These are phyloP conservation scores for Scomber scombrus DNA, from an alignment of 2,113 vertebrate genomes.

Conservation along the genomic window DNA sequence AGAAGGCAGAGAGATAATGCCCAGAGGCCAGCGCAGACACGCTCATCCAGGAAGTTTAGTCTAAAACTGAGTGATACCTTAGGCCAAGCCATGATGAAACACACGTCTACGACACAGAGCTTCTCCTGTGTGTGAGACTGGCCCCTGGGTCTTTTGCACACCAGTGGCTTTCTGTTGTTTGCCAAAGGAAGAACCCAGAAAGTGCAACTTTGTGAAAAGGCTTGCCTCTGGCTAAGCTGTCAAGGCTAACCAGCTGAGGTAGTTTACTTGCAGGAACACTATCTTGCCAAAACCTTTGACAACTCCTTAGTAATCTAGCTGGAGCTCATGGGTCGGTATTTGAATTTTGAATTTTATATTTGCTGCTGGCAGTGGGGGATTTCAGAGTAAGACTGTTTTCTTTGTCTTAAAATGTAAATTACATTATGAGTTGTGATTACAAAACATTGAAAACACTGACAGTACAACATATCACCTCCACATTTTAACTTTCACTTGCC, in stretches of 20 bases:
- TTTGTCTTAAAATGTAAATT: neutral
- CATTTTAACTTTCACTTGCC: slow-evolving; percentile 33
- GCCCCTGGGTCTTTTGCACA: slow-evolving; percentile 31
- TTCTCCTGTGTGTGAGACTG: slow-evolving; percentile 21
- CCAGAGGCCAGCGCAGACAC: slow-evolving; percentile 16
- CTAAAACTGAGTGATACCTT: slow-evolving; percentile 31
- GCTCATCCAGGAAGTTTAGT: slow-evolving; percentile 58
- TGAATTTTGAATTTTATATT: slow-evolving; percentile 29
- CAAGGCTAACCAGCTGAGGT: slow-evolving; percentile 40
- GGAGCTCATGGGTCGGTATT: slow-evolving; percentile 23
- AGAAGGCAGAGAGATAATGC: slow-evolving; percentile 33
- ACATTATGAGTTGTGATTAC: neutral
- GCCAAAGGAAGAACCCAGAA: slow-evolving; percentile 51
- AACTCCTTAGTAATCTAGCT: slow-evolving; percentile 22
- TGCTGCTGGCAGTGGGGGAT: neutral
- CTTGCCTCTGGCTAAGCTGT: slow-evolving; percentile 59
- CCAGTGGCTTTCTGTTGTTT: slow-evolving; percentile 42
- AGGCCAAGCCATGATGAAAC: slow-evolving; percentile 24
- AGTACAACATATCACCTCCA: neutral
- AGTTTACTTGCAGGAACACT: slow-evolving; percentile 17
- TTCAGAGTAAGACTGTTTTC: neutral
- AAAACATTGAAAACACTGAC: neutral
- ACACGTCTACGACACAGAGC: slow-evolving; percentile 24
- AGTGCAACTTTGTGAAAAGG: slow-evolving; percentile 33
- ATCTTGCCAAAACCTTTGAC: slow-evolving; percentile 19